These are phyloP conservation scores for Onychomys leucogaster DNA, from an alignment of 2,797 vertebrate species.

Conservation along the genomic window DNA sequence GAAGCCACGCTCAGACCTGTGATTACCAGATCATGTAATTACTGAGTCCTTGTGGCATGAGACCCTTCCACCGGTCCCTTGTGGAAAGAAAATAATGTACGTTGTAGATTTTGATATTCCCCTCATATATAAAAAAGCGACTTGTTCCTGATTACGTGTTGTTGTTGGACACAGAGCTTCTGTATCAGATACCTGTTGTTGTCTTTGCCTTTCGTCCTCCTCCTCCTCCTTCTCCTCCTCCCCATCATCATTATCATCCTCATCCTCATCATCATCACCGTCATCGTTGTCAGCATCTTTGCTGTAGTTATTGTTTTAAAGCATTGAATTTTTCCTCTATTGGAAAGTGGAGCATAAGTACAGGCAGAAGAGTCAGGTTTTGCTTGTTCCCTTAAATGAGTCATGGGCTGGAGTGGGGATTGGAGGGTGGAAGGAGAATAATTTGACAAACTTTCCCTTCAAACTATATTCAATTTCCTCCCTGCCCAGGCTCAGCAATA, in stretches of 20 bases:
- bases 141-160: not conserved
- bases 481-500: not conserved
- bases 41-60: not conserved
- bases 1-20: not conserved
- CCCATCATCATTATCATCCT: no score
- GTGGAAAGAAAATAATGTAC: slow-evolving; percentile 6
- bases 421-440: not conserved
- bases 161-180: not conserved
- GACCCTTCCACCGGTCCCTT: not conserved
- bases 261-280: not conserved
- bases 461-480: slow-evolving; percentile 47
- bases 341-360: not conserved
- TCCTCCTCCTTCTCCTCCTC: not conserved
- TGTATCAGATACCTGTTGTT: not conserved
- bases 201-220: not conserved
- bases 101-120: slow-evolving; percentile 21
- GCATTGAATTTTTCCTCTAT: not conserved
- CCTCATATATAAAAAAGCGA: not conserved
- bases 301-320: not conserved
- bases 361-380: not conserved
- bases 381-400: slow-evolving; percentile 19
- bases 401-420: not conserved
- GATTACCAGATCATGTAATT: not conserved
- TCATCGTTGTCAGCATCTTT: not conserved
- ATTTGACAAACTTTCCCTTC: not conserved